Evolutionary conservation across 1,140 invertebrate species (phyloP), one percentile per base, ranked within the genome.

Genomic region (Stegodyphus mimosarum): DNA sequence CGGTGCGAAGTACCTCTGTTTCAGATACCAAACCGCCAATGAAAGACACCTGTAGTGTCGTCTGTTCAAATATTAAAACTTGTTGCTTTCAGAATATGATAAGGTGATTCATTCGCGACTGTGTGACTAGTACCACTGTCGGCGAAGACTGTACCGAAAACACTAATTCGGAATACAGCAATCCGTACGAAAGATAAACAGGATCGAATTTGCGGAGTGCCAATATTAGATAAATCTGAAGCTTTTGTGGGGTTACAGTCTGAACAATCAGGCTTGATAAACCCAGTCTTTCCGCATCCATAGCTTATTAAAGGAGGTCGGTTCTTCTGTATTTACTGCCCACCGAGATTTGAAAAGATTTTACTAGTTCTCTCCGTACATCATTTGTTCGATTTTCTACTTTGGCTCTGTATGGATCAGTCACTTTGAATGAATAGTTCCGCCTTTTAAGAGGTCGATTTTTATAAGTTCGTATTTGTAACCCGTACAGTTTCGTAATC

Each of bases 71-170:
- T 49, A 10, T 2, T 70, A 7, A 4, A 48, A 4, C 33, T 2
- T 71, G 7, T 33, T 50, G 33, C 69, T 71, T n/a, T 10, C 33
- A 71, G 69, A 71, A 50, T 50, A 49, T 71, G 69, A 48, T 71
- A 49, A 7, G 2, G 69, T 71, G 33, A 50, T 71, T 71, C 15
- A 1, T 2, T 60, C 49, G 69, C 48, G 5, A 71, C 15, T 71
- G 18, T 7, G 49, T 49, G 18, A 50, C 10, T 71, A 60, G 48
- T 33, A 50, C 69, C 49, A 11, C 18, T 71, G 13, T 71, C 69
- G 48, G 18, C 5, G 13, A 71, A 50, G 9, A 0, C 69, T 50
- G 49, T 71, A 48, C 33, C 4, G 3, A 33, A 71, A 48, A 71
- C 69, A 71, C 69, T 71, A 11, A 48, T 71, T 49, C 2, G 15